Evolutionary conservation across 30 jellyfish, hydroid and myxozoan genomes (phyloP).

Genomic region (Morbakka virulenta): DNA sequence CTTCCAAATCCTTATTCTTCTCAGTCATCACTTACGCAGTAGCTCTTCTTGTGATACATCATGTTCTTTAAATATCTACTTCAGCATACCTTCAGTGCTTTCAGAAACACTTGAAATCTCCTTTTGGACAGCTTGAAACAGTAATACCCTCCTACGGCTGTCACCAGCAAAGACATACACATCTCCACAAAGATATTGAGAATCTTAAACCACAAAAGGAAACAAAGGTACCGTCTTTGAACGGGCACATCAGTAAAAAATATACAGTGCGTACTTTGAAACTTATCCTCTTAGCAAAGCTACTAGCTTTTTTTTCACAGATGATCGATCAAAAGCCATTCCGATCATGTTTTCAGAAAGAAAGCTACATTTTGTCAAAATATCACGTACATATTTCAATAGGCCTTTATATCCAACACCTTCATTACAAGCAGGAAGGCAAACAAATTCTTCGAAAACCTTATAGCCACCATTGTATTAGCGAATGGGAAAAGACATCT

Average conservation of each 20-base stretch:
- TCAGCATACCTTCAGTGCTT: not conserved
- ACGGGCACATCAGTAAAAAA: slow-evolving; percentile 11
- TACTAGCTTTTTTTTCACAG: slow-evolving; percentile 39
- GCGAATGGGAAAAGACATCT: slow-evolving; percentile 22
- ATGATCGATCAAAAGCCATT: slow-evolving; percentile 48
- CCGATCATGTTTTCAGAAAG: slow-evolving; percentile 29
- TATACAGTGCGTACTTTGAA: slow-evolving; percentile 28
- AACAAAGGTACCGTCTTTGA: slow-evolving; percentile 16
- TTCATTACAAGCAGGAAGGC: slow-evolving; percentile 19
- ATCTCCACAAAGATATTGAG: not conserved
- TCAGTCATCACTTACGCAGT: slow-evolving; percentile 13
- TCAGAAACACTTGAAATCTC: not conserved
- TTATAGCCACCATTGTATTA: slow-evolving; percentile 11
- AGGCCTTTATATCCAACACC: slow-evolving; percentile 24
- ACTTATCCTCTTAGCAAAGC: slow-evolving; percentile 28
- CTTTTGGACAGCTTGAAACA: slow-evolving; percentile 3
- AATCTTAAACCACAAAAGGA: slow-evolving; percentile 5
- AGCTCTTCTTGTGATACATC: slow-evolving; percentile 17
- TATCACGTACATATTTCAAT: slow-evolving; percentile 12
- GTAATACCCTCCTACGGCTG: not conserved
- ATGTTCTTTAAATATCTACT: slow-evolving; percentile 6
- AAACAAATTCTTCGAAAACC: slow-evolving; percentile 29
- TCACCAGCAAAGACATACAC: slow-evolving; percentile 32
- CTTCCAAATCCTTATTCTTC: not conserved
- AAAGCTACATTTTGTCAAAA: slow-evolving; percentile 26